Evolutionary conservation across 2,888 invertebrate genomes (phyloP).

Genomic region (Agriopis aurantiaria): DNA sequence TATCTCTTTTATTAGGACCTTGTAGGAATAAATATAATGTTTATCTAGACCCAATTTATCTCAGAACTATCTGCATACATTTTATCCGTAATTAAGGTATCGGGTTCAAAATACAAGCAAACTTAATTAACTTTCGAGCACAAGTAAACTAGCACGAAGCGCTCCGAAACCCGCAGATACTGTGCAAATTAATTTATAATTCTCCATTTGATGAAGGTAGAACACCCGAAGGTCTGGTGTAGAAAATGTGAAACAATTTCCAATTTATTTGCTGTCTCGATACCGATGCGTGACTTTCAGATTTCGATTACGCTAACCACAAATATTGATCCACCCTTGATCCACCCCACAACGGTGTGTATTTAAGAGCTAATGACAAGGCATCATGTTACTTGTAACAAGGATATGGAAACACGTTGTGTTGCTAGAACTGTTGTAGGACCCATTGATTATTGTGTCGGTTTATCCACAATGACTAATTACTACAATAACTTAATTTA

Average conservation of each 20-base stretch:
- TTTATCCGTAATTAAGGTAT: constrained; percentile 24
- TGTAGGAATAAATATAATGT: not conserved
- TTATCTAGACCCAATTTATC: constrained; percentile 21
- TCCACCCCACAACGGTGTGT: constrained; percentile 1
- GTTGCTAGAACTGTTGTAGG: not conserved
- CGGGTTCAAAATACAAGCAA: constrained; percentile 28
- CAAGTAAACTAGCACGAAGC: constrained; percentile 27
- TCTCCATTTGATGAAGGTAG: constrained; percentile 35
- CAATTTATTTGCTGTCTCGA: constrained; percentile 35
- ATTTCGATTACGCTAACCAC: constrained; percentile 26
- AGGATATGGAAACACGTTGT: not conserved
- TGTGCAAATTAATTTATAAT: constrained; percentile 35
- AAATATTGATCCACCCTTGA: constrained; percentile 29
- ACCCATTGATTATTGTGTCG: not conserved
- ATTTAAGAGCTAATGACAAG: constrained; percentile 7
- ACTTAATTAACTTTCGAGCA: constrained; percentile 38
- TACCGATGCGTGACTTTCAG: constrained; percentile 28
- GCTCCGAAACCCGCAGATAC: constrained; percentile 28
- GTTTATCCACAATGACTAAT: not conserved
- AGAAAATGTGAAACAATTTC: constrained; percentile 36
- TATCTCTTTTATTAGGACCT: not conserved
- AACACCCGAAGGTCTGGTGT: constrained; percentile 27
- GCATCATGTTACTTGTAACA: constrained; percentile 10
- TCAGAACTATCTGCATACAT: constrained; percentile 22
- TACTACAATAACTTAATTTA: too few species aligned